These are phyloP conservation scores for Metacarcinus magister DNA, from an alignment of 2,888 invertebrate genomes.

Conservation along the genomic window DNA sequence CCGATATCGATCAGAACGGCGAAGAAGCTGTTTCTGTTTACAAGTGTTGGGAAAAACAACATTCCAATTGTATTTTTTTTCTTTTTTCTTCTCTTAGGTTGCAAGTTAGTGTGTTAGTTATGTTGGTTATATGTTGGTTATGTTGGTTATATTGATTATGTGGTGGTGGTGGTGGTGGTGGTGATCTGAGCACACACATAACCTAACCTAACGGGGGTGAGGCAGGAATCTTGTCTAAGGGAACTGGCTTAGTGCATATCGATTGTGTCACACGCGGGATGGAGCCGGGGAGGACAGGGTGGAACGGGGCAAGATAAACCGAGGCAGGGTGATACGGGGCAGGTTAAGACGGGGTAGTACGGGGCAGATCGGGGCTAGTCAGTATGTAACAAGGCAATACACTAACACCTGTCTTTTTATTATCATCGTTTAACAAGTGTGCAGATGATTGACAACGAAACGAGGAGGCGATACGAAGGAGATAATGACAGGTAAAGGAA, in stretches of 20 bases:
- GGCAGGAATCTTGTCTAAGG: too few relatives aligned
- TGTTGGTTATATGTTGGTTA: not conserved
- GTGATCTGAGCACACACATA: not conserved
- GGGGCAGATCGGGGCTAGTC: too few relatives aligned
- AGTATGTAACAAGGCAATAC: too few relatives aligned
- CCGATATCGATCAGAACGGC: conserved; percentile 8
- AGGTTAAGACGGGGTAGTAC: too few relatives aligned
- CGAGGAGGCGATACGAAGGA: not conserved
- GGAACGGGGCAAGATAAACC: too few relatives aligned
- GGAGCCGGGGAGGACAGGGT: too few relatives aligned
- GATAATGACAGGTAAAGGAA: not conserved
- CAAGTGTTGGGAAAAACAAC: not conserved
- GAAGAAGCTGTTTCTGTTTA: too few relatives aligned
- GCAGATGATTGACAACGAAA: not conserved
- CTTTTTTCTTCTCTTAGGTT: not conserved
- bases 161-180: too few relatives aligned
- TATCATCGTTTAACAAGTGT: not conserved
- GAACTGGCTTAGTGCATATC: too few relatives aligned
- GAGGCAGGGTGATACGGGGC: too few relatives aligned
- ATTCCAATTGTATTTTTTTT: not conserved
- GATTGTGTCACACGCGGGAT: too few relatives aligned
- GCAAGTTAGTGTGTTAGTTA: not conserved
- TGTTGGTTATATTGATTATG: not conserved
- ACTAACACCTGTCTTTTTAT: not conserved
- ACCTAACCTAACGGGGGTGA: not conserved